phyloP scores from a whole-genome alignment of 2,113 vertebrate genomes.

The Galeopterus variegatus region DNA sequence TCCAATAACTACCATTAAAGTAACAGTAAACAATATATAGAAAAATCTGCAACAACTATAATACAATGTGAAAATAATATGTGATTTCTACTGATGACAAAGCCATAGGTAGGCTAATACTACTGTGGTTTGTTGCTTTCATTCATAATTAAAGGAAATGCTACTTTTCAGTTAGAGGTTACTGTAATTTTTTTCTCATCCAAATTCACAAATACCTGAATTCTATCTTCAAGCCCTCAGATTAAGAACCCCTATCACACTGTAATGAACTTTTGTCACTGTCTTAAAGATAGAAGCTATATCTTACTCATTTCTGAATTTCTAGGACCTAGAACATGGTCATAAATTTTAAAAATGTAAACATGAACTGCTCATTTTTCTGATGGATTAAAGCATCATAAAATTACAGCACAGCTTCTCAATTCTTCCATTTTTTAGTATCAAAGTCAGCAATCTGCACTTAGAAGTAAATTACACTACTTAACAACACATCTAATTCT shows the following conservation, averaged over 20 bases:
- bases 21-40: not conserved
- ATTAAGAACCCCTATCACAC: not conserved
- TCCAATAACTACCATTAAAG: not conserved
- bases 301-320: not conserved
- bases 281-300: not conserved
- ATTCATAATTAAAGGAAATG: slow-evolving; percentile 17
- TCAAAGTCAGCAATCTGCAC: not conserved
- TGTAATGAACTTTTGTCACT: not conserved
- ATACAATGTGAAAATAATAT: not conserved
- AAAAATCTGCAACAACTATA: not conserved
- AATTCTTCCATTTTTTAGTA: not conserved
- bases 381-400: slow-evolving; percentile 22
- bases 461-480: not conserved
- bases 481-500: not conserved
- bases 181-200: not conserved
- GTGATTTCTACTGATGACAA: not conserved
- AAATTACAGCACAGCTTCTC: not conserved
- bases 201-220: not conserved
- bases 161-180: slow-evolving; percentile 3
- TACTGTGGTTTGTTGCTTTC: not conserved
- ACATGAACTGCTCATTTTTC: slow-evolving; percentile 33
- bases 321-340: not conserved
- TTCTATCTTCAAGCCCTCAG: not conserved
- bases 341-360: not conserved
- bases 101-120: not conserved